These are phyloP conservation scores for Heterodera filipjevi DNA, from an alignment of 2,888 invertebrate genomes.

Conservation along the genomic window DNA sequence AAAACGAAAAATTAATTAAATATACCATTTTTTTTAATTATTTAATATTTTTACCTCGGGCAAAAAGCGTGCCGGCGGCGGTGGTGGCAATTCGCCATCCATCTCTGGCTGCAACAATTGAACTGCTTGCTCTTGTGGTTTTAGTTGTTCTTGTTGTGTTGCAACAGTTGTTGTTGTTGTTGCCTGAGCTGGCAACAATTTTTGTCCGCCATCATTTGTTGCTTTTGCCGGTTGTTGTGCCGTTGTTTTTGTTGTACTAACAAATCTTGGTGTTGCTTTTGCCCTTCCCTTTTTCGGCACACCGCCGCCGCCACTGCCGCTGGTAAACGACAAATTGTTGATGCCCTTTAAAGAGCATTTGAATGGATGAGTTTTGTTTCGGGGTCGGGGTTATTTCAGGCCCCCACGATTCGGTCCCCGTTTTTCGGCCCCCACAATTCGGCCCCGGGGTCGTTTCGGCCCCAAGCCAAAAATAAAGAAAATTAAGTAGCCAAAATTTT, in stretches of 20 bases:
- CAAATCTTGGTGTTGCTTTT: neutral
- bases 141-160: neutral
- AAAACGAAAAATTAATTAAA: neutral
- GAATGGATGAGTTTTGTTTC: no score
- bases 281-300: neutral
- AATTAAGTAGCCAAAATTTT: no score
- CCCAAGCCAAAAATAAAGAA: no score
- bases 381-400: neutral
- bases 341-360: neutral
- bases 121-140: neutral
- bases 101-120: neutral
- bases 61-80: slow-evolving; percentile 25
- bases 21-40: neutral
- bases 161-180: neutral
- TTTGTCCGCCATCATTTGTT: neutral
- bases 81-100: slow-evolving; percentile 13
- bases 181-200: neutral
- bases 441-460: no score
- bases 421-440: no score
- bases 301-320: neutral
- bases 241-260: neutral
- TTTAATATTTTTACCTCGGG: neutral
- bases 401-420: no score
- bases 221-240: neutral
- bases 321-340: neutral